These are phyloP conservation scores for Falcunculus frontatus DNA, from an alignment of 2,113 vertebrate genomes.

Conservation along the genomic window DNA sequence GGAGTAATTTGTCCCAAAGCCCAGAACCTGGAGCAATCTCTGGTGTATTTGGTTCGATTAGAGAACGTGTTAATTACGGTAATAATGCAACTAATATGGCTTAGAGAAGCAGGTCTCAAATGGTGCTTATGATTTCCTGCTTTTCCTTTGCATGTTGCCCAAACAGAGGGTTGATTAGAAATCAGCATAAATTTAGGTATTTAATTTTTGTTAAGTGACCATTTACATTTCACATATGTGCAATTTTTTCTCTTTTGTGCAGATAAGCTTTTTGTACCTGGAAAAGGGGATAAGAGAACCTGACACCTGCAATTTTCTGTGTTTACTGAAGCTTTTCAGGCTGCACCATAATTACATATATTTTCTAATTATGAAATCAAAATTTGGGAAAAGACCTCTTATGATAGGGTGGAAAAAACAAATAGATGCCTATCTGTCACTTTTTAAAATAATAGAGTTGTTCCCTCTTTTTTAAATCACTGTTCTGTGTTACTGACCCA, in stretches of 20 bases:
- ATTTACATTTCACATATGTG: not conserved
- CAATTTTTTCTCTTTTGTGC: not conserved
- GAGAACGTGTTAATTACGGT: slow-evolving; percentile 27
- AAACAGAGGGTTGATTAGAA: not conserved
- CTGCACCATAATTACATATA: not conserved
- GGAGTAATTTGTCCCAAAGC: slow-evolving; percentile 12
- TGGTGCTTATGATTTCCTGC: slow-evolving; percentile 10
- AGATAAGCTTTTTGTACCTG: not conserved
- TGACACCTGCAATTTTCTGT: not conserved
- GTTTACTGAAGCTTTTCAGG: not conserved
- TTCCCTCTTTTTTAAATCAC: not conserved
- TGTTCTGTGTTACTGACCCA: not conserved
- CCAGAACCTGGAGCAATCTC: not conserved
- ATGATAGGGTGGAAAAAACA: not conserved
- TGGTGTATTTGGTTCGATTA: not conserved
- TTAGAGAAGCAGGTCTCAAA: slow-evolving; percentile 9
- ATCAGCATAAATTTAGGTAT: slow-evolving; percentile 18
- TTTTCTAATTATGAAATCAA: slow-evolving; percentile 18
- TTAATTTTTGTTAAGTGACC: slow-evolving; percentile 19
- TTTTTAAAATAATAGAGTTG: slow-evolving; percentile 23
- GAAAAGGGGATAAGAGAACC: not conserved
- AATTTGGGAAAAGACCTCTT: not conserved
- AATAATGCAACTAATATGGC: slow-evolving; percentile 41
- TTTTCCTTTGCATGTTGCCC: slow-evolving; percentile 7
- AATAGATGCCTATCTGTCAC: not conserved